phyloP scores from a whole-genome alignment of 2,888 invertebrate species.

The Protula sp. region DNA sequence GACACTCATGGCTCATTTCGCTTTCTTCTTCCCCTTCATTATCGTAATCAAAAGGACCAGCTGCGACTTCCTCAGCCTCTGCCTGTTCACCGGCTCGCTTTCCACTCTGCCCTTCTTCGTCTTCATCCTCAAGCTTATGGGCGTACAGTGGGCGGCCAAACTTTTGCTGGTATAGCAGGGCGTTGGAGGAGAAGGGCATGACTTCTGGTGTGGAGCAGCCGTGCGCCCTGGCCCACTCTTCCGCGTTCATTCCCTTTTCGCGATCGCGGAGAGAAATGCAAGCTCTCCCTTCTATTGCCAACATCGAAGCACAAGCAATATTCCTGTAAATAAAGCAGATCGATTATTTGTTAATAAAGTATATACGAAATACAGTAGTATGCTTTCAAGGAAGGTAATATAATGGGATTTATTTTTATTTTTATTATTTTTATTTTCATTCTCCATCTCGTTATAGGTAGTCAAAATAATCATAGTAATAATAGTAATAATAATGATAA shows the following conservation, averaged over 20 bases:
- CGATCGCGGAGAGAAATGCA: constrained; percentile 35
- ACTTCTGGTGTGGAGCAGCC: constrained; percentile 42
- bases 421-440: no score
- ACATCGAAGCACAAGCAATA: constrained; percentile 42
- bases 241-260: constrained; percentile 33
- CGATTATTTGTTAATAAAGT: no score
- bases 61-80: no score
- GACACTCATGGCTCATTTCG: no score
- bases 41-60: no score
- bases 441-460: no score
- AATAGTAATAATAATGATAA: no score
- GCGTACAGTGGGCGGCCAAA: background rate
- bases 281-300: constrained; percentile 44
- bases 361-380: no score
- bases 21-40: background rate
- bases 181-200: constrained; percentile 18
- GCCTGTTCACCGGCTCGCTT: background rate
- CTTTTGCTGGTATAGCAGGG: background rate
- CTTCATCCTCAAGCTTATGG: background rate
- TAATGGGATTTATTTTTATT: no score
- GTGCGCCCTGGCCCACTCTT: constrained; percentile 40
- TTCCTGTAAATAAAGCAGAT: background rate
- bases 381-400: no score
- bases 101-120: background rate
- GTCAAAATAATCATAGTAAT: no score